Base-by-base conservation (phyloP, 2,888 invertebrate genomes). In the Noctuana brunneofusca region DNA sequence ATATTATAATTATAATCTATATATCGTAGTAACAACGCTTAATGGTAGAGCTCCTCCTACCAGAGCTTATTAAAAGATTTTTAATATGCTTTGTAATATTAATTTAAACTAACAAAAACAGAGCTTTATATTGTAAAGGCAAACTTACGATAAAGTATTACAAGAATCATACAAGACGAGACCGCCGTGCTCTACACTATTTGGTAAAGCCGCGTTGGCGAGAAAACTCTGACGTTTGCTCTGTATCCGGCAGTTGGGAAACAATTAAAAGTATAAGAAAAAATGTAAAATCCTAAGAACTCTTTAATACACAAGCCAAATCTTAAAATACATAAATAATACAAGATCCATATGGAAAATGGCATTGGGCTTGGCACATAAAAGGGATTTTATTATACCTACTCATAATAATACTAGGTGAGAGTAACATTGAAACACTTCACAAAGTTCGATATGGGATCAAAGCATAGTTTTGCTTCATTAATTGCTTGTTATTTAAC, bases 231-330 rank as follows among this genome's bases (percentile, higher is more conserved):
- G 52, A 60, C 54, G 60, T 49, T 24, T 27, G 35, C n/a, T 46
- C 46, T 27, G 54, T 38, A 60, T 59, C 59, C 59, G 59, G 53
- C 59, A 53, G 53, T 53, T 59, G 59, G 16, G 32, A 46, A 56
- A 56, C 46, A 59, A 53, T 53, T 43, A 53, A 52, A 58, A 52
- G 18, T 43, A 43, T 30, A n/a, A 30, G 22, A 35, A 32, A 41
- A 52, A 52, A 52, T 20, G 2, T 52, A 43, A 20, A 58, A 27
- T 50, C 27, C 22, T 58, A 43, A 20, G n/a, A 38, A 20, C 3
- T 38, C n/a, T 18, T 49, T 24, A 4, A 11, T 27, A 43, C 24
- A 27, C n/a, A 56, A n/a, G 30, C 49, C 22, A 46, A 56, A 11
- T 46, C 30, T 56, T 56, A 20, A 43, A 56, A 41, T 14, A 38